Percentiles rank a stretch among this genome's conserved stretches.
These are phyloP conservation scores for Hyposoter dolosus DNA, from an alignment of 2,888 invertebrate species.

Conservation along the genomic window DNA sequence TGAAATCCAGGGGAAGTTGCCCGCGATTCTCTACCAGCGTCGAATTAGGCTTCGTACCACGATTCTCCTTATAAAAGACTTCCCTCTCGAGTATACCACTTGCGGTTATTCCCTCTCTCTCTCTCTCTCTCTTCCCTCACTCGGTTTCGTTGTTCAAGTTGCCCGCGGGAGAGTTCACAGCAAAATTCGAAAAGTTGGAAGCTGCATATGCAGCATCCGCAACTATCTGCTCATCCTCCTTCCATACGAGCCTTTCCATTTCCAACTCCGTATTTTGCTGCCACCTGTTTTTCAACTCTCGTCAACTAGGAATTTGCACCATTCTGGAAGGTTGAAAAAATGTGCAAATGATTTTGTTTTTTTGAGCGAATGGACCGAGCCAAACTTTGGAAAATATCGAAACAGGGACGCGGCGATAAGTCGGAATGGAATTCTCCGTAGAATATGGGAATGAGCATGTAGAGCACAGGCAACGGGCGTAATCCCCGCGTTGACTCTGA, in stretches of 20 bases:
- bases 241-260: neutral
- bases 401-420: neutral
- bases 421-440: neutral
- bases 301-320: too few species aligned
- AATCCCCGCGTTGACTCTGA: neutral
- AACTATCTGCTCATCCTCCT: neutral
- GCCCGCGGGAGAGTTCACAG: constrained; percentile 26
- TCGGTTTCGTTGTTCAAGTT: constrained; percentile 43
- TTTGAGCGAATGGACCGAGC: too few species aligned
- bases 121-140: constrained; percentile 16
- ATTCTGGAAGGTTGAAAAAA: too few species aligned
- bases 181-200: constrained; percentile 54
- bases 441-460: neutral
- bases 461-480: neutral
- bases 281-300: neutral
- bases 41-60: constrained; percentile 62
- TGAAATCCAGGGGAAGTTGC: constrained; percentile 43
- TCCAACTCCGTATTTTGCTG: neutral
- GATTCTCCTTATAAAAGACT: constrained; percentile 6
- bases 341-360: too few species aligned
- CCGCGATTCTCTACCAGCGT: constrained; percentile 13
- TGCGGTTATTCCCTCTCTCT: constrained; percentile 15
- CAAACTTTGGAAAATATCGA: neutral
- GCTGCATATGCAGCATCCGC: constrained; percentile 12
- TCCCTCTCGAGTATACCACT: constrained; percentile 34